Base-by-base conservation (phyloP, 2,113 vertebrate species). In the Cygnus atratus region DNA sequence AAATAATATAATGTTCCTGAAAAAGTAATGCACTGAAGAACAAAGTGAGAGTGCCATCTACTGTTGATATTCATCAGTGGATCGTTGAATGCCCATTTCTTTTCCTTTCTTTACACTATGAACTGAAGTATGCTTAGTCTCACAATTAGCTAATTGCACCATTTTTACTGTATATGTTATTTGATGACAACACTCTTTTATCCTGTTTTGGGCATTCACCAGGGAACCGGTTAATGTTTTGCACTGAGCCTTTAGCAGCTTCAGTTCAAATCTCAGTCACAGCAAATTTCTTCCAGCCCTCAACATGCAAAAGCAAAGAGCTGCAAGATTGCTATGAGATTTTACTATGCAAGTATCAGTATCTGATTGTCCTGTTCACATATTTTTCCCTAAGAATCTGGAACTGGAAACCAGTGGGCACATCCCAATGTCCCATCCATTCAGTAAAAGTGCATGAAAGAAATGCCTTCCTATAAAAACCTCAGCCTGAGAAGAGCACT, bases 21-120 rank as follows among this genome's bases (percentile, higher is more conserved):
- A 70, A 58, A 71, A 50, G 35, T 9, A 8, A 44, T 0, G 14
- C 37, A 10, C 13, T 3, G 26, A 65, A n/a, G 57, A 54, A 17
- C 86, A 82, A 91, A 72, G 20, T 57, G 67, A 66, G 87, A 76
- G 95, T 50, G 90, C 88, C 96, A 79, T 68, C 96, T 97, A 62
- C 73, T 50, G 92, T 28, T 81, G 6, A 5, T 33, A 43, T 13
- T 76, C 26, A 48, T 35, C 15, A 31, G n/a, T 59, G 35, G 17
- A 41, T 17, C 33, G 6, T 8, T 17, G 50, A 68, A 29, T 5
- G 26, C 11, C 13, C 3, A 5, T 6, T 48, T 29, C 8, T 81
- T 20, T 63, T 73, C 35, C 31, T n/a, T 46, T 11, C 6, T n/a
- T 72, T 61, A 59, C 15, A 2, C 41, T 2, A 25, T 0, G 0